Base-by-base conservation (phyloP, 2,888 invertebrate species). In the Pandemis cinnamomeana region DNA sequence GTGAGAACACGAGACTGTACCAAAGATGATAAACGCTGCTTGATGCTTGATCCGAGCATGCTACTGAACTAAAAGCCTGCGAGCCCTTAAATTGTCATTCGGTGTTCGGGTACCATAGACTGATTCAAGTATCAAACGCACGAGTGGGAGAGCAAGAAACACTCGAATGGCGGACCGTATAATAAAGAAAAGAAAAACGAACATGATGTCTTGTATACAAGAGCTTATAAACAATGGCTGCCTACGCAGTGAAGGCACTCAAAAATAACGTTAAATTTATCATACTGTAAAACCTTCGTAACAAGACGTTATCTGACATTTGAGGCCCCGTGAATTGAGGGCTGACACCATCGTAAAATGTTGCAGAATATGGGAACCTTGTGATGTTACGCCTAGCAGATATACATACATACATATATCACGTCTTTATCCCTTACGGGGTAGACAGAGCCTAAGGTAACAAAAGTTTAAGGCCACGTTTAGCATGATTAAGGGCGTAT, bases 291-390 rank as follows among this genome's bases (percentile, higher is more conserved):
- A 58, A 58, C 27, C 58, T 58, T 10, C 58, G 58, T 20, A 20
- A 58, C 58, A 58, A 2, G 27, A 58, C 58, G 27, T 58, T 58
- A 58, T 58, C 58, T 27, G 58, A 27, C 58, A 27, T 27, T 10
- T 58, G 58, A 27, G 11, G 11, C 11, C 10, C 58, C 4, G 20
- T 5, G 27, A 27, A 58, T 58, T 58, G 27, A 27, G 58, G 27
- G 10, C 11, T 27, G 58, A 58, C 27, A 27, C 58, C 58, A n/a
- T 58, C 58, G 27, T 27, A 58, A 58, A 55, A 58, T 58, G 58
- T 58, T 27, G 20, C 27, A 58, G 20, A 5, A 27, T 27, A 58
- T 58, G 27, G 11, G 15, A 4, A 58, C 20, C 27, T 27, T 11
- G 27, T 27, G 10, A 58, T 58, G 27, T 7, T 58, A 58, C 27